Evolutionary conservation across 2,113 vertebrate species (phyloP), one percentile per base, ranked within the genome.

Genomic region (Orientallactaga bullata): DNA sequence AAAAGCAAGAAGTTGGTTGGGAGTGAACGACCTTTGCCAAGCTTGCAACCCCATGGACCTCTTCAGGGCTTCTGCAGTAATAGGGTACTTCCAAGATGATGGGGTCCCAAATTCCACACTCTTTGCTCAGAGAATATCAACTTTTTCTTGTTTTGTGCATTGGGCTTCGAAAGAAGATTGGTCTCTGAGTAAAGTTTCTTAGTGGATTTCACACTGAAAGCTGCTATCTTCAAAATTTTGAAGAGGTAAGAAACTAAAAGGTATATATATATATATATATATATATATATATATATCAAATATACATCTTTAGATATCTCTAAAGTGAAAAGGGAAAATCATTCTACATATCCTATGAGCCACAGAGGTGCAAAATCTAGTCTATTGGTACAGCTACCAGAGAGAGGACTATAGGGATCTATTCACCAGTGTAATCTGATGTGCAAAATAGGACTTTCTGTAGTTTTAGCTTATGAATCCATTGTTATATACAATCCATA

Each of bases 361-460:
- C 60, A 91, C 73, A 85, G 21, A 85, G 39, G 74, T 65, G 23
- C 28, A 91, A 79, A 88, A 84, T 88, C 39, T 47, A 94, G 55
- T 85, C 60, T 91, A 69, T 74, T 74, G 5, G 15, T 42, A 18
- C 55, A 80, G 7, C 13, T 69, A 73, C 32, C 39, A 79, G 61
- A 51, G 35, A 94, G 47, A 39, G 37, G 47, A 80, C 68, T 85
- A 8, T 12, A 74, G 47, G 61, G 16, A 47, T 47, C 42, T 47
- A 47, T 47, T 8, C 42, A 8, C 42, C 42, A 47, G 42, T 47
- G 5, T 84, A 76, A 80, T 92, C 47, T 32, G 23, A 87, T 24
- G 86, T 74, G 28, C 35, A 60, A 18, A 55, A 20, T 69, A 76
- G 39, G 73, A 65, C 80, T 66, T 81, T 11, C 37, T 88, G 21